Percentiles rank a stretch among this genome's conserved stretches.
Evolutionary conservation across 2,888 invertebrate species (phyloP).

Genomic region (Eremobia ochroleuca): DNA sequence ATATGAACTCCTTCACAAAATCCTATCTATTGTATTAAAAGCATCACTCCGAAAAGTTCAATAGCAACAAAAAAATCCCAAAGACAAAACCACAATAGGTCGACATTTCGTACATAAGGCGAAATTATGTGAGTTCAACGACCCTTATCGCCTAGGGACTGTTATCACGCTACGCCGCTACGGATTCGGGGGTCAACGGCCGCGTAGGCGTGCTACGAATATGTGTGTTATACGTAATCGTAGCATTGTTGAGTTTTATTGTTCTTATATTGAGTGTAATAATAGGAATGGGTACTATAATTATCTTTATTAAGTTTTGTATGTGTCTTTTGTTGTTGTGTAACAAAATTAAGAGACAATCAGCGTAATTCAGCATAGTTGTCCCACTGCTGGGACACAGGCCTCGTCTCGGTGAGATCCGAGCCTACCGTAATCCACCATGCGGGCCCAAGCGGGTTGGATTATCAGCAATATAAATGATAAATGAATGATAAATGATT

Average conservation of each 20-base stretch:
- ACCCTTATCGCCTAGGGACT: conserved; percentile 72
- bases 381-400: too few relatives aligned
- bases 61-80: conserved; percentile 4
- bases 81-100: conserved; percentile 42
- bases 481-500: too few relatives aligned
- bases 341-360: too few relatives aligned
- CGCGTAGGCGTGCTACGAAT: conserved; percentile 74
- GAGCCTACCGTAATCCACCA: too few relatives aligned
- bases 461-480: too few relatives aligned
- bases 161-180: conserved; percentile 73
- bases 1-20: neutral
- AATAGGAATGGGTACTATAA: neutral
- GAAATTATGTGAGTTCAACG: conserved; percentile 66
- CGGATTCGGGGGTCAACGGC: conserved; percentile 74
- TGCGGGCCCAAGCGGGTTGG: too few relatives aligned
- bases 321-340: neutral
- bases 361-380: too few relatives aligned
- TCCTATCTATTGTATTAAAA: neutral
- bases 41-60: neutral
- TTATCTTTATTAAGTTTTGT: neutral
- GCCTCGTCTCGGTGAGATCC: too few relatives aligned
- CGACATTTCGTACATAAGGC: conserved; percentile 39
- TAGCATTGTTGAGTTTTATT: conserved; percentile 13
- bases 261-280: neutral
- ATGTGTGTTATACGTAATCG: conserved; percentile 49